These are phyloP conservation scores for Leuciscus waleckii DNA, from an alignment of 2,797 vertebrate species.

Conservation along the genomic window DNA sequence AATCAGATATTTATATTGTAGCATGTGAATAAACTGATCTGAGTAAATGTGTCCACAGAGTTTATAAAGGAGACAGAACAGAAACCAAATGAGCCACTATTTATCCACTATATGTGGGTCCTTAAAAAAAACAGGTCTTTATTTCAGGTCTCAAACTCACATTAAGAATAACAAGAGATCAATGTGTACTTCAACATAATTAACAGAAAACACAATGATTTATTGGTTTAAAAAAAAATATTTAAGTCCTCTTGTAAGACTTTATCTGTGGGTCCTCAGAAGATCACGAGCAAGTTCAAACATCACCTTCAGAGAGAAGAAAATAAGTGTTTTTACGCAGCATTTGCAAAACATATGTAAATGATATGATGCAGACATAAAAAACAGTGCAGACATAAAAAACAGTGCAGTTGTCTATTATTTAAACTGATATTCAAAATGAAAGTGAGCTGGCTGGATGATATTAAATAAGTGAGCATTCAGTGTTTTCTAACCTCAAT, in stretches of 20 bases:
- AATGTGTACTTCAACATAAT: background rate
- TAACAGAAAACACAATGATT: background rate
- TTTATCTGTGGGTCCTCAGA: slow-evolving; percentile 68
- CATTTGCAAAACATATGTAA: background rate
- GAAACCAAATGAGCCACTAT: background rate
- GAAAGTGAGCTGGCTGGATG: background rate
- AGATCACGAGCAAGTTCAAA: slow-evolving; percentile 94
- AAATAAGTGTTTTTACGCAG: background rate
- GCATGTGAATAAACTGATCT: background rate
- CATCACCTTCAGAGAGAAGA: slow-evolving; percentile 84
- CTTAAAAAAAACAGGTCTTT: background rate
- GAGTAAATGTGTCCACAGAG: background rate
- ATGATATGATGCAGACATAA: background rate
- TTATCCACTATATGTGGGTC: background rate
- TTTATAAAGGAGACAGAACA: background rate
- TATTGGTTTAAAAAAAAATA: slow-evolving; percentile 13
- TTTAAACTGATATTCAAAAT: background rate
- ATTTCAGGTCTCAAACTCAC: slow-evolving; percentile 4
- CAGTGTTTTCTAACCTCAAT: slow-evolving; percentile 86
- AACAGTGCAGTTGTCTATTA: background rate
- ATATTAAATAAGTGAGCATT: background rate
- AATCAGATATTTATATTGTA: background rate
- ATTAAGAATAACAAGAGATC: background rate
- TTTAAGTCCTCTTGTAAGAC: background rate
- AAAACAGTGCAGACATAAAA: background rate